Percentiles rank a stretch among this genome's conserved stretches.
These are phyloP conservation scores for Prosopocoilus inquinatus DNA, from an alignment of 2,888 invertebrate genomes.

Conservation along the genomic window DNA sequence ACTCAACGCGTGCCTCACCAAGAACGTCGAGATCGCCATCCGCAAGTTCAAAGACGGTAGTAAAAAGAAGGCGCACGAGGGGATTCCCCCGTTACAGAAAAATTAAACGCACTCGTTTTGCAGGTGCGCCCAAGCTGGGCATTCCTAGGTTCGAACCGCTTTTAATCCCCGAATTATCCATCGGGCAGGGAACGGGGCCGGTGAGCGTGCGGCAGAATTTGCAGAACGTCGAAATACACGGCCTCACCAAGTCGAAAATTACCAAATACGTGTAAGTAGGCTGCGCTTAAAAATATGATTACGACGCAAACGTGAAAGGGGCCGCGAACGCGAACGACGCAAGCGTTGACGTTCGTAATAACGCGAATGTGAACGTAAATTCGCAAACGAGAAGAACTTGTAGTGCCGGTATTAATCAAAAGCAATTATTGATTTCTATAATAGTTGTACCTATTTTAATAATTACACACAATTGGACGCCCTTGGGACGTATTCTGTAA, in stretches of 20 bases:
- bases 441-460: too few relatives aligned
- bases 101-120: conserved; percentile 7
- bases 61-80: conserved; percentile 4
- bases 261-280: conserved; percentile 57
- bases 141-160: conserved; percentile 57
- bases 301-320: conserved; percentile 39
- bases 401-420: too few relatives aligned
- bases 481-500: too few relatives aligned
- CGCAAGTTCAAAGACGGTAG: conserved; percentile 59
- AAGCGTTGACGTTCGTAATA: too few relatives aligned
- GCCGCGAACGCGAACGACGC: too few relatives aligned
- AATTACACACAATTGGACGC: too few relatives aligned
- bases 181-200: conserved; percentile 56
- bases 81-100: not conserved
- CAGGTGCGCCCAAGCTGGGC: conserved; percentile 60
- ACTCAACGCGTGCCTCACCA: conserved; percentile 58
- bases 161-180: conserved; percentile 43
- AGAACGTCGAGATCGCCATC: conserved; percentile 59
- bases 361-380: too few relatives aligned
- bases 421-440: too few relatives aligned
- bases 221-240: conserved; percentile 63
- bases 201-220: conserved; percentile 67
- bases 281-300: not conserved
- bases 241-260: conserved; percentile 59
- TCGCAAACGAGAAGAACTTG: too few relatives aligned